Conservation (phyloP, 2,797 vertebrate genomes). For the Lepilemur septentrionalis region DNA sequence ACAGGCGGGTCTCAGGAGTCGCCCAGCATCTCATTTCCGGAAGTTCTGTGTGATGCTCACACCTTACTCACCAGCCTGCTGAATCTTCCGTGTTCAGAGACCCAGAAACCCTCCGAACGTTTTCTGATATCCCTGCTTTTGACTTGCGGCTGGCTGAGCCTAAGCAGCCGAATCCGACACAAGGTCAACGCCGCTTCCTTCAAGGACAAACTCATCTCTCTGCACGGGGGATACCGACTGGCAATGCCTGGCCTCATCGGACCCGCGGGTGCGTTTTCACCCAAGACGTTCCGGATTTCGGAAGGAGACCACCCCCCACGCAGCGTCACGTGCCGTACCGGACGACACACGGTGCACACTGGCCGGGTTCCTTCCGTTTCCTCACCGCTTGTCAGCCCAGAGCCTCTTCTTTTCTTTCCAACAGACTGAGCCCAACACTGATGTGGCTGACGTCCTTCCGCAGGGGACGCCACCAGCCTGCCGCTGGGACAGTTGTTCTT, state of each 20-base stretch:
- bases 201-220: background rate
- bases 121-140: background rate
- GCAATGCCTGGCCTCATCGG: background rate
- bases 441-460: background rate
- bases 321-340: background rate
- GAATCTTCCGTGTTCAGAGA: background rate
- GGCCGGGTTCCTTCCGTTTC: too few species aligned
- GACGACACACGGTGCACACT: accelerated
- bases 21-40: background rate
- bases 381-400: background rate
- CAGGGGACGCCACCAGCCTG: background rate
- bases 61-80: background rate
- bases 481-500: background rate
- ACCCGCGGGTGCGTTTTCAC: background rate
- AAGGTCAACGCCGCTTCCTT: background rate
- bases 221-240: background rate
- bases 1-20: background rate
- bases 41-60: background rate
- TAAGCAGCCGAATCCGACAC: background rate
- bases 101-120: background rate
- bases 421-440: background rate
- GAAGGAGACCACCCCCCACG: too few species aligned
- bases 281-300: background rate
- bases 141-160: background rate
- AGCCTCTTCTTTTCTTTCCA: background rate